A percentile compares a stretch with the other conserved stretches of the same genome.
These are phyloP conservation scores for Aurelia sp. DNA, from an alignment of 30 jellyfish, hydroid and myxozoan genomes.

Conservation along the genomic window DNA sequence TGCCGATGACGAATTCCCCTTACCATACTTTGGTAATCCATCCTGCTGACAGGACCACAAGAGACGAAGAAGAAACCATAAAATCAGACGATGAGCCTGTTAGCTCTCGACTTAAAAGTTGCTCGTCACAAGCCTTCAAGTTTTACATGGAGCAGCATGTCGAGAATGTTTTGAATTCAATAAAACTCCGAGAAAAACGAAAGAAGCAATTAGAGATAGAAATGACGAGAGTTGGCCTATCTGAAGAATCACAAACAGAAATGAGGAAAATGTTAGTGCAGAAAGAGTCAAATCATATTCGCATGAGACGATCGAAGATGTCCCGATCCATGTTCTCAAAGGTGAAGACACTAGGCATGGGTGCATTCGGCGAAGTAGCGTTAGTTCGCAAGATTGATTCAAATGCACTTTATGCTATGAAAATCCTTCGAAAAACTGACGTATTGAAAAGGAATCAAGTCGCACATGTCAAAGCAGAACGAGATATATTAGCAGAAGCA, in stretches of 20 bases:
- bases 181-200: slow-evolving; percentile 84
- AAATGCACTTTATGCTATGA: slow-evolving; percentile 97
- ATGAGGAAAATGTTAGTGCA: slow-evolving; percentile 94
- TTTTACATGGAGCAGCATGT: slow-evolving; percentile 99
- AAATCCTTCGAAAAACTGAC: slow-evolving; percentile 88
- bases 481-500: slow-evolving; percentile 98
- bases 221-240: slow-evolving; percentile 94
- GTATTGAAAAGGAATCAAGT: slow-evolving; percentile 97
- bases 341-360: slow-evolving; percentile 93
- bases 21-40: slow-evolving; percentile 91
- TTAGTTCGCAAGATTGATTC: slow-evolving; percentile 94
- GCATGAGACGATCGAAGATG: slow-evolving; percentile 97
- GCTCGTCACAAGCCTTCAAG: slow-evolving; percentile 96
- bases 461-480: slow-evolving; percentile 99
- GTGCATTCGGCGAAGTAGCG: slow-evolving; percentile 99
- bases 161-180: slow-evolving; percentile 86
- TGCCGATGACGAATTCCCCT: slow-evolving; percentile 92
- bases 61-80: slow-evolving; percentile 34
- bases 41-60: slow-evolving; percentile 39
- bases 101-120: slow-evolving; percentile 78
- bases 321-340: slow-evolving; percentile 85
- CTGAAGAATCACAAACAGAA: slow-evolving; percentile 95
- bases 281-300: slow-evolving; percentile 95
- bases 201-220: slow-evolving; percentile 90
- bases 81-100: slow-evolving; percentile 54